Evolutionary conservation across 2,797 vertebrate genomes (phyloP), one percentile per base, ranked within the genome.

Genomic region (Parotocinclus haroldoi): DNA sequence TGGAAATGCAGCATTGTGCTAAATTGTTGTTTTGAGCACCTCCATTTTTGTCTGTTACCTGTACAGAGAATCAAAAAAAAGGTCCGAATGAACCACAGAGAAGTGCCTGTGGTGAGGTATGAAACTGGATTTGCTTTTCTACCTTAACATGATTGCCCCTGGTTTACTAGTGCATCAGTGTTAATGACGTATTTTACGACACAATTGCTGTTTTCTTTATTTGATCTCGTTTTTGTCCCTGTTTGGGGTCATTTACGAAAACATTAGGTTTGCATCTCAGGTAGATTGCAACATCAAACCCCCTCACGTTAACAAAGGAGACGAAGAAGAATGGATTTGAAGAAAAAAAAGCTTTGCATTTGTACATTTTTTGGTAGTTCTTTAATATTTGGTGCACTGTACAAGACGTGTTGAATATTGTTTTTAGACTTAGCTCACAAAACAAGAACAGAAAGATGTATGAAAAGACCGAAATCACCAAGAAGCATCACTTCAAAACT

Each of bases 331-430:
- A 83, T 77, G 86, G 86, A 86, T 44, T 44, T 12, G 9, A 9
- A 9, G 11, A 13, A 16, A 49, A 8, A 49, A 86, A 89, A 88
- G 79, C 90, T 91, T 87, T 76, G 83, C 89, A 88, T 93, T 94
- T 94, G 93, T 94, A 93, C 89, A 92, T 93, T 94, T 91, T 94
- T 92, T 83, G 92, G 93, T 94, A 90, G 91, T 86, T 88, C 87
- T 90, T 93, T 92, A 91, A 92, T 95, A 93, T 95, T 90, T 91
- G 90, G 93, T 96, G 94, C 94, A 92, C 94, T 96, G 95, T 98
- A 94, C 91, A 91, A 90, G 83, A 93, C 91, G 92, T 95, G 91
- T 96, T 93, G 85, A 93, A 91, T 95, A 96, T 95, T 96, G 90
- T 64, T 69, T 61, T 50, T 93, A 94, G 90, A 88, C 91, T 91